These are phyloP conservation scores for Cheilosia variabilis DNA, from an alignment of 2,888 invertebrate species.

Conservation along the genomic window DNA sequence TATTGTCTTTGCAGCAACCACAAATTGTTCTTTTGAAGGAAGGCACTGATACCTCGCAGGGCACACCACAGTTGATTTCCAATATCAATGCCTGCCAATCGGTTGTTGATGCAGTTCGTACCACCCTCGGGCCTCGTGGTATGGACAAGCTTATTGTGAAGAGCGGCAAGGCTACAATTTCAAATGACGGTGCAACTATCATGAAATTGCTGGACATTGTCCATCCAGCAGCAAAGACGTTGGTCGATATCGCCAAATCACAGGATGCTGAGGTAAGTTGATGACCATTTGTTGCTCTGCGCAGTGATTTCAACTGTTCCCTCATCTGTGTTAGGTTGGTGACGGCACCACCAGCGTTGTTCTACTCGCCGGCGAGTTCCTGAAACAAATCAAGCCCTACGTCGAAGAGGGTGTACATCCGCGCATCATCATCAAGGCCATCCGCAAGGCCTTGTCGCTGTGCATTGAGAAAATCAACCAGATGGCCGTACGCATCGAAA, in stretches of 20 bases:
- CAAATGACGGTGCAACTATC: constrained; percentile 99
- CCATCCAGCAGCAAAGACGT: constrained; percentile 98
- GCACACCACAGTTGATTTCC: constrained; percentile 97
- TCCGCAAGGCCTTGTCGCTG: constrained; percentile 92
- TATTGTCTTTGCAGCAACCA: constrained; percentile 90
- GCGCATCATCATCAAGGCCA: constrained; percentile 94
- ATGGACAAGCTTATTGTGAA: constrained; percentile 99
- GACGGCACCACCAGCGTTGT: constrained; percentile 99
- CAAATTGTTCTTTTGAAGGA: constrained; percentile 99
- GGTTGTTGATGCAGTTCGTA: constrained; percentile 97
- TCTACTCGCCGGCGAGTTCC: constrained; percentile 96
- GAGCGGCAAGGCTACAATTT: constrained; percentile 96
- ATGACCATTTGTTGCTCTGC: neutral
- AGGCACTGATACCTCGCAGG: constrained; percentile 98
- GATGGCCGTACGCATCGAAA: constrained; percentile 91
- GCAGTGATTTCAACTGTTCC: neutral
- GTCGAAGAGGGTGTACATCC: constrained; percentile 98
- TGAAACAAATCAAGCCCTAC: constrained; percentile 97
- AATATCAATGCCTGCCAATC: constrained; percentile 99
- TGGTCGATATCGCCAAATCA: constrained; percentile 99
- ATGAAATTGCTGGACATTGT: constrained; percentile 98
- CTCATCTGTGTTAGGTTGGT: constrained; percentile 88
- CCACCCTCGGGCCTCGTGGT: constrained; percentile 98
- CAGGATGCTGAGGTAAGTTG: constrained; percentile 96
- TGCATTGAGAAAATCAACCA: constrained; percentile 92